A percentile compares a stretch with the other conserved stretches of the same genome.
Conservation (phyloP, 2,888 invertebrate genomes). For the Caenorhabditis sinica region DNA sequence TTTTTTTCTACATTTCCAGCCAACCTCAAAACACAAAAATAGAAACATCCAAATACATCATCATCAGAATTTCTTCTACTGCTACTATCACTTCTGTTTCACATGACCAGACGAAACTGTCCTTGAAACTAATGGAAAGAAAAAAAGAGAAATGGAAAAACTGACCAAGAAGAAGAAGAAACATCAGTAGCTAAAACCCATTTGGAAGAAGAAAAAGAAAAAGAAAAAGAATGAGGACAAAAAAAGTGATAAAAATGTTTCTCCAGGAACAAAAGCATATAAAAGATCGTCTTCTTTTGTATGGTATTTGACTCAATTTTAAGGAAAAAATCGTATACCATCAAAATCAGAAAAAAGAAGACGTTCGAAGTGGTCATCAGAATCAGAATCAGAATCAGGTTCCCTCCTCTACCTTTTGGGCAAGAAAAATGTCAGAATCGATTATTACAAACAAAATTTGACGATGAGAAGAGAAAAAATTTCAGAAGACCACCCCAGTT, state of each 20-base stretch:
- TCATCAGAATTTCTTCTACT: conserved; percentile 1
- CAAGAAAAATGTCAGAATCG: conserved; percentile 7
- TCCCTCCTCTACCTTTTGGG: not conserved
- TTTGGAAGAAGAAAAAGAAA: too few relatives aligned
- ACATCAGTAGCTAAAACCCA: not conserved
- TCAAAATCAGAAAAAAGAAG: not conserved
- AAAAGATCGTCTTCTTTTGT: not conserved
- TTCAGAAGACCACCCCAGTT: too few relatives aligned
- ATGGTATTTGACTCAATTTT: not conserved
- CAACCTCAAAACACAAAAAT: conserved; percentile 4
- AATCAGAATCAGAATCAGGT: conserved; percentile 18
- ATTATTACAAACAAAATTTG: not conserved
- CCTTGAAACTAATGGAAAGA: not conserved
- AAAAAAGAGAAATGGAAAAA: not conserved
- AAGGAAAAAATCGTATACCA: conserved; percentile 8
- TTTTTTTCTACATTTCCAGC: not conserved
- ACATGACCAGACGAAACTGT: conserved; percentile 6
- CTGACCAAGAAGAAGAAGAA: not conserved
- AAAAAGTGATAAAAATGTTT: not conserved
- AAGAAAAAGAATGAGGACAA: conserved; percentile 1
- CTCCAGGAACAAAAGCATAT: not conserved
- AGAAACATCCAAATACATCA: not conserved
- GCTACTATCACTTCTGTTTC: not conserved
- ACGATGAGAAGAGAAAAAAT: too few relatives aligned
- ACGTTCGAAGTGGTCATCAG: conserved; percentile 4